These are phyloP conservation scores for Lithophane semibrunnea DNA, from an alignment of 2,888 invertebrate species.

Conservation along the genomic window DNA sequence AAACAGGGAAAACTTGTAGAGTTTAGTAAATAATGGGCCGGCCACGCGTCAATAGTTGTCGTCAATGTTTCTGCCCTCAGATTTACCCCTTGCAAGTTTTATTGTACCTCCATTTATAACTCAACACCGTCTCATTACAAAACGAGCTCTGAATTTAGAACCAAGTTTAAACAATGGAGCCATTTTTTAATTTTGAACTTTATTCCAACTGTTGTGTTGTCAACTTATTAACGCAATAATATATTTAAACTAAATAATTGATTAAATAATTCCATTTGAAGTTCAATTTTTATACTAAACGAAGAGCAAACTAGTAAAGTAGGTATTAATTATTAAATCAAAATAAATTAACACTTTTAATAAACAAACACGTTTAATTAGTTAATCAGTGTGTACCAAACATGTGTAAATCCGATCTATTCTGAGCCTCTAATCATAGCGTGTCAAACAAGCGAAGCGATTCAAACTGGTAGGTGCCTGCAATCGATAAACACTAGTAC, in stretches of 20 bases:
- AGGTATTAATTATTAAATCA: background rate
- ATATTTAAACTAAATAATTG: background rate
- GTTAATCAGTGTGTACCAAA: slow-evolving; percentile 37
- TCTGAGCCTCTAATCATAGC: slow-evolving; percentile 36
- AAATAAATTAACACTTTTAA: too few species aligned
- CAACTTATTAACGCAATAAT: background rate
- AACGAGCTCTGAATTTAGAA: background rate
- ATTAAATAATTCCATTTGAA: background rate
- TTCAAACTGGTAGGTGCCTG: slow-evolving; percentile 32
- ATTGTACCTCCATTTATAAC: slow-evolving; percentile 5
- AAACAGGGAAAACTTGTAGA: slow-evolving; percentile 9
- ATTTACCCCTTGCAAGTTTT: slow-evolving; percentile 26
- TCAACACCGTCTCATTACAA: background rate
- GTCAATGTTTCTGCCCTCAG: slow-evolving; percentile 13
- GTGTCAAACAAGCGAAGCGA: slow-evolving; percentile 40
- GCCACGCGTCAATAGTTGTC: slow-evolving; percentile 6
- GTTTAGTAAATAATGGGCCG: slow-evolving; percentile 20
- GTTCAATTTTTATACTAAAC: background rate
- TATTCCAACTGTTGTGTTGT: too few species aligned
- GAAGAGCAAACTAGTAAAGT: background rate
- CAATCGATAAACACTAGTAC: slow-evolving; percentile 54
- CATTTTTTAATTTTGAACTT: background rate
- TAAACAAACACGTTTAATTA: slow-evolving; percentile 16
- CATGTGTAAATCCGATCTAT: slow-evolving; percentile 34
- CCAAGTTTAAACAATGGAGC: background rate